Base-by-base conservation (phyloP, 2,113 vertebrate genomes). In the Chauna torquata region DNA sequence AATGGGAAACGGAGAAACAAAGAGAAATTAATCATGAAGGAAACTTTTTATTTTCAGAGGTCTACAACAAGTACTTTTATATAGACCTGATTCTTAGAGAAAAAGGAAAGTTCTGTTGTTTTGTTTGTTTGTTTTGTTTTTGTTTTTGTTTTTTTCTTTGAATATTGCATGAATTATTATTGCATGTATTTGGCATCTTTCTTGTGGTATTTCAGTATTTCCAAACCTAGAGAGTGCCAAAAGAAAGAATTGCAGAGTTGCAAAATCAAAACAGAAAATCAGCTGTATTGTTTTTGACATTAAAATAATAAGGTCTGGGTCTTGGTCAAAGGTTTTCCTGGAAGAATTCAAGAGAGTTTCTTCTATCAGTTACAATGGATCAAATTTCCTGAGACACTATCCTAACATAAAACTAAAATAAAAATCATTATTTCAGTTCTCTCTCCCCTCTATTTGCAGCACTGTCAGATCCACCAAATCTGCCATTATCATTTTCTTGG, bases 1-100 rank as follows among this genome's bases (percentile, higher is more conserved):
- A 93, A 94, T 69, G 18, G 18, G 34, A 94, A 91, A 71, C 25
- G 5, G 20, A 79, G 72, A 86, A 95, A 95, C 61, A 96, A 92
- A 90, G 50, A 88, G 5, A 91, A 92, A 78, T 62, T 76, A 94
- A 61, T 96, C 20, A 42, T 38, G 18, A 93, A 80, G 52, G 38
- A 82, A 93, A 82, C 8, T 16, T 85, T 81, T 75, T 44, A 8
- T 82, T 88, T 94, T 89, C 65, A 86, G 36, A 93, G 40, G 7
- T 76, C 88, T 79, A 20, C 34, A 93, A 75, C 28, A 75, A 70
- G 40, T 64, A 47, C 12, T 74, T 92, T 88, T 88, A 58, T n/a
- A 59, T 8, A 87, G 61, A 71, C 17, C 6, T 12, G 17, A 5
- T 69, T 91, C 57, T 90, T 79, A 72, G 10, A 17, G 17, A 68